Evolutionary conservation across 2,797 vertebrate genomes (phyloP), one percentile per base, ranked within the genome.

Genomic region (Aldrovandia affinis): DNA sequence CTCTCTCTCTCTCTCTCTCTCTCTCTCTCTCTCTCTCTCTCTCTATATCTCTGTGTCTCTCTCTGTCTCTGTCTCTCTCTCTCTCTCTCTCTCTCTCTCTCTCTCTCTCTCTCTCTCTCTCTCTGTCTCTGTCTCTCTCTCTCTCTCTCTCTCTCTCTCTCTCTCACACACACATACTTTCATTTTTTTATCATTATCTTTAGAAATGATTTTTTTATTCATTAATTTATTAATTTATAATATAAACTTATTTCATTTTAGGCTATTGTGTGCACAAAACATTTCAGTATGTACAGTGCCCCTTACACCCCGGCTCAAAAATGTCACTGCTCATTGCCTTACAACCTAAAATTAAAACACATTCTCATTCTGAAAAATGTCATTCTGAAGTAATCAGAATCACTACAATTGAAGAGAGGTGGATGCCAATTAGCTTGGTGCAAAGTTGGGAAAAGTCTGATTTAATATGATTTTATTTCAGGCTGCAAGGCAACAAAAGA

Each of bases 61-160:
- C 6, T 73, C 54, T 79, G 20, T 80, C 52, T 55, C 28, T 55
- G n/a, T 12, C 15, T 61, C 80, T n/a, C n/a, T n/a, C n/a, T n/a
- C n/a, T n/a, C n/a, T n/a, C n/a, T 63, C 54, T 81, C 59, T 36
- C 63, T 70, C 85, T 84, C 81, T 87, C 86, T 50, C 88, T 85
- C 85, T 89, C 86, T 88, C 87, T 88, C 79, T 89, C 87, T 85
- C 84, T 81, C 50, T 55, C 52, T 81, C 28, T 77, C 85, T 84
- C 36, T 36, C 36, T 57, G 30, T n/a, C 8, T 42, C 63, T 81
- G 28, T 57, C 54, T 68, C 14, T 54, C 52, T 9, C 20, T 63
- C 54, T 81, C 59, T 36, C 83, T 55, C 25, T 30, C 47, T 42
- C 81, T 75, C 36, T 44, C 47, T 85, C 36, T 59, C 33, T 39